phyloP scores from a whole-genome alignment of 92 coral and sea anemone species.

The Siderastrea siderea region DNA sequence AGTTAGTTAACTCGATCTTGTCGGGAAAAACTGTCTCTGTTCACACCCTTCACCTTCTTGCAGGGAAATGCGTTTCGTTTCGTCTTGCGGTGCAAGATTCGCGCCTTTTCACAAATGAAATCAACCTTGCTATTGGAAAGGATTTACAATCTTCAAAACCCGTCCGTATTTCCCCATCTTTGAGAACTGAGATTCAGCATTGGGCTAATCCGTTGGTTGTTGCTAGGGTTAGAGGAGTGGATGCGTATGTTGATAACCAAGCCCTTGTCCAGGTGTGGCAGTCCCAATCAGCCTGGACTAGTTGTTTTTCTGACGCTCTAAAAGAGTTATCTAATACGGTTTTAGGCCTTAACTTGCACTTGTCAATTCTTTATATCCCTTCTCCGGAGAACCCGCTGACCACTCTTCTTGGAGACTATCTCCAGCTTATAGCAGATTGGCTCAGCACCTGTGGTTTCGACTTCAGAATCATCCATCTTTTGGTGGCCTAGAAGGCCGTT shows the following conservation, averaged over 20 bases:
- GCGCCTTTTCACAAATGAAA: constrained; percentile 31
- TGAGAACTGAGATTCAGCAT: constrained; percentile 3
- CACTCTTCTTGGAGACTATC: constrained; percentile 27
- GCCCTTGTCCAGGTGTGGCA: constrained; percentile 37
- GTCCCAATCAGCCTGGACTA: constrained; percentile 13
- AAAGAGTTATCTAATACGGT: constrained; percentile 2
- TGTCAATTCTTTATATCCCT: constrained; percentile 8
- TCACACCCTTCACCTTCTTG: constrained; percentile 24
- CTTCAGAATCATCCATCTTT: constrained; percentile 16
- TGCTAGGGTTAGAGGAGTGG: background rate
- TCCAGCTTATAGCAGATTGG: constrained; percentile 4
- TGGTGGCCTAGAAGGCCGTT: constrained; percentile 34
- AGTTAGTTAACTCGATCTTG: background rate
- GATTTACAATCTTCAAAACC: constrained; percentile 10
- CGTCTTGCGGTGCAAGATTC: constrained; percentile 22
- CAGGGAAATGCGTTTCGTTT: constrained; percentile 40
- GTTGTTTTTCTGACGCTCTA: constrained; percentile 20
- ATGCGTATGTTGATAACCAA: constrained; percentile 35
- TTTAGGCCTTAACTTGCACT: background rate
- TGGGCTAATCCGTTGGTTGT: constrained; percentile 13
- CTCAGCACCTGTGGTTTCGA: constrained; percentile 11
- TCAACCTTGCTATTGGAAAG: constrained; percentile 28
- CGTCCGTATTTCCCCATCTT: constrained; percentile 3
- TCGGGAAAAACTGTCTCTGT: background rate
- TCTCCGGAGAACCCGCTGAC: constrained; percentile 34